Base-by-base conservation (phyloP, 2,797 vertebrate genomes). In the Parotocinclus haroldoi region DNA sequence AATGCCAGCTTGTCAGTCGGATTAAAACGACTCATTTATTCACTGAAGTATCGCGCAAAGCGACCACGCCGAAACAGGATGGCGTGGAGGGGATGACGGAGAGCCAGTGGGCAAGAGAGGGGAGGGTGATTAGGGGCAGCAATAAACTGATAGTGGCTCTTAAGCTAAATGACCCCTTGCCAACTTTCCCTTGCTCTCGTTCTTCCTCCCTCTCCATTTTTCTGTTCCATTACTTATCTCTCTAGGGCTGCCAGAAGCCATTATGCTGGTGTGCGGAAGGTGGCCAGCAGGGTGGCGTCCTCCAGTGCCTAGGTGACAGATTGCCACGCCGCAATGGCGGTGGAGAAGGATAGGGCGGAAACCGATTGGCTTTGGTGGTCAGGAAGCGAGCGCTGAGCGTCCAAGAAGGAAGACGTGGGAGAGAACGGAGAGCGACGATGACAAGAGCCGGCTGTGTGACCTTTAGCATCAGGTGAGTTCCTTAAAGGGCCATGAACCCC, bases 1-100 rank as follows among this genome's bases (percentile, higher is more conserved):
- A 91, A 93, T 96, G 96, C 96, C 96, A 97, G 93, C 93, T 95
- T 99, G 96, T 99, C 96, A 98, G 96, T 95, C 94, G 95, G 96
- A 98, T 98, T 98, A 98, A 97, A 98, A 98, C 96, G 96, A 99
- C 96, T 99, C 96, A 99, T 99, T 98, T 97, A 98, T 99, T 98
- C 95, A 91, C 93, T 95, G 92, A 93, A 96, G 94, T 94, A 95
- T 91, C 92, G 90, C 89, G 92, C 93, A 93, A 96, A 96, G 94
- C 90, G 94, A 94, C 93, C 90, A 86, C 92, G 92, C 91, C 93
- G 93, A 90, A 88, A 88, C 79, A 81, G 85, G 86, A 85, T 88
- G 85, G 84, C 82, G 69, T 77, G 80, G 79, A 80, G 81, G 77
- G 83, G 82, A 80, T 79, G 54, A 68, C 49, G 46, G 75, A 69